Percentiles rank a stretch among this genome's conserved stretches.
Evolutionary conservation across 2,113 vertebrate genomes (phyloP).

Genomic region (Neogale vison): DNA sequence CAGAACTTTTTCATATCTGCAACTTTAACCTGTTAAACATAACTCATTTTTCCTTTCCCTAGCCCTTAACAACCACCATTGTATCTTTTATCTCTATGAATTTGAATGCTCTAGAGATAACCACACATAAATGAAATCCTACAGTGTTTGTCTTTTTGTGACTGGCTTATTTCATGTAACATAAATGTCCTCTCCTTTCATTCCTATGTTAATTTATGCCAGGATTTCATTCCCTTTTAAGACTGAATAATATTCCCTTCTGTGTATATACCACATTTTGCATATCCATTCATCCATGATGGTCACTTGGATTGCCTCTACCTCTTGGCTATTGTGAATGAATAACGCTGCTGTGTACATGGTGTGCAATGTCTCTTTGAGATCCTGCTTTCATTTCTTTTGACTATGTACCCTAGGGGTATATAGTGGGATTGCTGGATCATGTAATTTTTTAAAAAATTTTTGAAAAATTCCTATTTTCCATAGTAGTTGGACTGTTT

Average conservation of each 20-base stretch:
- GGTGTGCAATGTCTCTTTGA: not conserved
- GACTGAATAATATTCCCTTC: not conserved
- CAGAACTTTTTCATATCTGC: slow-evolving; percentile 22
- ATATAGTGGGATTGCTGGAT: not conserved
- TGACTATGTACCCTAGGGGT: not conserved
- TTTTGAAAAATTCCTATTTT: not conserved
- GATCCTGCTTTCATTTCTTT: not conserved
- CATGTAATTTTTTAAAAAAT: not conserved
- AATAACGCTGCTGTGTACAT: not conserved
- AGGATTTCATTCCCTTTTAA: slow-evolving; percentile 10
- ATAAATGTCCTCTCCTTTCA: not conserved
- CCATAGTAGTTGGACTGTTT: not conserved
- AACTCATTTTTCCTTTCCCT: not conserved
- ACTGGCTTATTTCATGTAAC: not conserved
- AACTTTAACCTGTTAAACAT: not conserved
- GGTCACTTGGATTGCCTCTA: not conserved
- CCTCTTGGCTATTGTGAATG: not conserved
- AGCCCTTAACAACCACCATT: not conserved
- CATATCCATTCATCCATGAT: not conserved
- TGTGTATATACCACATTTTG: not conserved
- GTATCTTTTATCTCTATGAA: not conserved
- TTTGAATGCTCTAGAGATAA: not conserved
- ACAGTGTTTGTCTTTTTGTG: not conserved
- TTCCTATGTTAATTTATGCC: not conserved
- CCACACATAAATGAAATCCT: not conserved